Base-by-base conservation (phyloP, 2,888 invertebrate genomes). In the Tridacna gigas region DNA sequence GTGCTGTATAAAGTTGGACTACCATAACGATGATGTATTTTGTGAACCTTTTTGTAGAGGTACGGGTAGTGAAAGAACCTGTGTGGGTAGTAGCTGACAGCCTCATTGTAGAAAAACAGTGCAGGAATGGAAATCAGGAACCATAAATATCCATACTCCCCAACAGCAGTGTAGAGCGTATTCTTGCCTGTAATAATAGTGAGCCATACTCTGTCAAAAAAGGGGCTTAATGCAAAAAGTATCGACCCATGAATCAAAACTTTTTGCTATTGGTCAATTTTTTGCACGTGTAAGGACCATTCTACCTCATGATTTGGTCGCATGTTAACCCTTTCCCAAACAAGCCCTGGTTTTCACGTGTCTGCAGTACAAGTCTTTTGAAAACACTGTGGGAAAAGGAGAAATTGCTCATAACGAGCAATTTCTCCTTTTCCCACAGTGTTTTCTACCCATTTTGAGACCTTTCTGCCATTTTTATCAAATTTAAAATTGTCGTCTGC, bases 21-120 rank as follows among this genome's bases (percentile, higher is more conserved):
- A 92, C 97, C 97, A 95, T 97, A 97, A 89, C 96, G 96, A 95
- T 97, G 97, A 91, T 97, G 97, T 0, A 97, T 94, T 94, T 97
- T 97, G 95, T 97, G 97, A 94, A 97, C 97, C 91, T 96, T 93
- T 92, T 96, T 96, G 78, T 90, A 91, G 63, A 97, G 94, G 94
- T 95, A 96, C 0, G 96, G 97, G 0, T 95, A 96, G 94, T 97
- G 97, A 94, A 96, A 97, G 84, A 96, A 90, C 0, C 97, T 95
- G 92, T 97, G 97, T 22, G 96, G 80, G 80, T 91, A 92, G 83
- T 92, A 93, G 0, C 97, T 97, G 5, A 95, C 93, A 90, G 97
- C 97, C 94, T 97, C 96, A 96, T 96, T 93, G 89, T 94, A 88
- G 65, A 97, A 94, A 91, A 96, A 97, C 22, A 97, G 94, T 0